phyloP scores from a whole-genome alignment of 2,888 invertebrate species.

The Piscicola geometra region DNA sequence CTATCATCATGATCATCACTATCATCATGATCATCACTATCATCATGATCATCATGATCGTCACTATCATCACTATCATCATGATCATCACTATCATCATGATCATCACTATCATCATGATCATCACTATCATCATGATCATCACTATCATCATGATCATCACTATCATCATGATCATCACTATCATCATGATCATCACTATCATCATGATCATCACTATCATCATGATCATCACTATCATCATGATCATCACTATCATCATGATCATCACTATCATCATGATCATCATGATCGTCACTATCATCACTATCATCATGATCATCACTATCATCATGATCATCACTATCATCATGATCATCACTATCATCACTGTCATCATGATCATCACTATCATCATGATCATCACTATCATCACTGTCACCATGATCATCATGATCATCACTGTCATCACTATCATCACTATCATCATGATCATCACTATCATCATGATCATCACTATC shows the following conservation, averaged over 20 bases:
- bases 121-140: neutral
- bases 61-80: constrained; percentile 18
- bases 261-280: constrained; percentile 11
- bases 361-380: too few species aligned
- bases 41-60: neutral
- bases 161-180: too few species aligned
- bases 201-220: constrained; percentile 16
- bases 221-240: constrained; percentile 14
- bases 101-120: constrained; percentile 9
- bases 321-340: constrained; percentile 16
- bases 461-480: neutral
- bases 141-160: too few species aligned
- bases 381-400: neutral
- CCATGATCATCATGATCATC: neutral
- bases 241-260: constrained; percentile 7
- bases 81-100: constrained; percentile 12
- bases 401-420: constrained; percentile 10
- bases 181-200: neutral
- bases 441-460: too few species aligned
- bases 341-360: neutral
- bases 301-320: too few species aligned
- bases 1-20: too few species aligned
- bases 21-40: neutral
- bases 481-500: neutral
- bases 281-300: too few species aligned